Percentiles rank a stretch among this genome's conserved stretches.
Conservation (phyloP, 2,797 vertebrate genomes). For the Syngnathus acus region DNA sequence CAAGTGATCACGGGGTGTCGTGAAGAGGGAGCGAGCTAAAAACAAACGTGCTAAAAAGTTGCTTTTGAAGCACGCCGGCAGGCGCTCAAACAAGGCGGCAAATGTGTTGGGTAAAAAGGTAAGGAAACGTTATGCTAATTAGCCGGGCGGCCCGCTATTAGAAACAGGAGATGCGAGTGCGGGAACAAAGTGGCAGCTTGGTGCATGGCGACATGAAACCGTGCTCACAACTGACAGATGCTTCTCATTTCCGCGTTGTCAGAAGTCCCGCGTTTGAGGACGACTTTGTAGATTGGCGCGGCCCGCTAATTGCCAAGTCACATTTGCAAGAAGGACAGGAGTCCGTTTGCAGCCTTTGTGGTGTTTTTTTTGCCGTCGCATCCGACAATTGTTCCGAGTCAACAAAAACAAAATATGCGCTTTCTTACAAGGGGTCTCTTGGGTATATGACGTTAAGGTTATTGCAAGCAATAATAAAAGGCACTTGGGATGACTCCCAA, state of each 20-base stretch:
- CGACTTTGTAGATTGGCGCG: constrained; percentile 68
- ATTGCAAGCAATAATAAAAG: constrained; percentile 55
- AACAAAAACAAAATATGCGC: constrained; percentile 61
- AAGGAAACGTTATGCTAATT: constrained; percentile 71
- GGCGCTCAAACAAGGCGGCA: constrained; percentile 51
- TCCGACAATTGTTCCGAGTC: constrained; percentile 61
- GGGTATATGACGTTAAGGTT: constrained; percentile 62
- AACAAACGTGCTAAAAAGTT: constrained; percentile 37
- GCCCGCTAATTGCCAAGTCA: constrained; percentile 76
- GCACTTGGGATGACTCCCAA: constrained; percentile 57
- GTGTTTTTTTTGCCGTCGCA: constrained; percentile 45
- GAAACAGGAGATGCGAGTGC: constrained; percentile 67
- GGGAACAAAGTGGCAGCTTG: constrained; percentile 70
- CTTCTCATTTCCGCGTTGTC: constrained; percentile 72
- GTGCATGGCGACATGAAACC: constrained; percentile 75
- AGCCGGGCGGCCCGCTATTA: constrained; percentile 69
- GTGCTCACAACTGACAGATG: constrained; percentile 79
- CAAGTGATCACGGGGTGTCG: constrained; percentile 41
- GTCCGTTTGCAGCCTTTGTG: constrained; percentile 68
- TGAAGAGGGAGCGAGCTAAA: constrained; percentile 42
- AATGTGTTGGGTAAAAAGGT: constrained; percentile 69
- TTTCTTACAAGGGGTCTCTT: constrained; percentile 57
- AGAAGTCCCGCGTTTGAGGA: constrained; percentile 72
- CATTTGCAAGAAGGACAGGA: constrained; percentile 70
- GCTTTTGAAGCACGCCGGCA: constrained; percentile 57